phyloP scores from a whole-genome alignment of 1,140 invertebrate species.

The Holcopasites calliopsidis region DNA sequence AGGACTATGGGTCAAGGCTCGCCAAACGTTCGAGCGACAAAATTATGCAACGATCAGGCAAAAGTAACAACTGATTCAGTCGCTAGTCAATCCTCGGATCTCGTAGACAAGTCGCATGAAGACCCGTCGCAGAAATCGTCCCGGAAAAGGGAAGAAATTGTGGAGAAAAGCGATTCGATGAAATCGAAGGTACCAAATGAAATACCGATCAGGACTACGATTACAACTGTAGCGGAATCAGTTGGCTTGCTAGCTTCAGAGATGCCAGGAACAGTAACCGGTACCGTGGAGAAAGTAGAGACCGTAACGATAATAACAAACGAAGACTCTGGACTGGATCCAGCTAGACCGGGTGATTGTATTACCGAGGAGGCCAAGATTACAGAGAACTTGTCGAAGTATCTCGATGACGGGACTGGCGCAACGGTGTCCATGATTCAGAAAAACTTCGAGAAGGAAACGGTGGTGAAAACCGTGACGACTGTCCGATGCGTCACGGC shows the following conservation, averaged over 20 bases:
- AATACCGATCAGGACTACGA: not conserved
- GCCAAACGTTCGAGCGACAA: not conserved
- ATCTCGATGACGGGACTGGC: not conserved
- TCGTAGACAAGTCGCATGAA: too few species aligned
- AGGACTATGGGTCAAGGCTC: constrained; percentile 22
- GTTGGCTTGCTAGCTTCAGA: constrained; percentile 34
- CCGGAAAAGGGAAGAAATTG: not conserved
- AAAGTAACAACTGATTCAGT: not conserved
- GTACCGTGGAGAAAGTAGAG: constrained; percentile 27
- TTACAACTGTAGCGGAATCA: not conserved
- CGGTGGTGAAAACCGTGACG: constrained; percentile 48
- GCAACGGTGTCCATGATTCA: constrained; percentile 28
- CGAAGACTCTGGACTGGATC: not conserved
- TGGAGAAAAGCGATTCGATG: not conserved
- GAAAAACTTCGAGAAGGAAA: constrained; percentile 24
- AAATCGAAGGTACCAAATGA: not conserved
- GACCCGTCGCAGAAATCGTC: not conserved
- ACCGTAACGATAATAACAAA: constrained; percentile 18
- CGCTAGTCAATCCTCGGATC: not conserved
- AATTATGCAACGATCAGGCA: not conserved
- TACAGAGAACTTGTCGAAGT: not conserved
- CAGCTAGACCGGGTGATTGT: not conserved
- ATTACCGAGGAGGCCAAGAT: not conserved
- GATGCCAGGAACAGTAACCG: constrained; percentile 49
- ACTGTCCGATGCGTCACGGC: constrained; percentile 46